Evolutionary conservation across 2,888 invertebrate genomes (phyloP).

Genomic region (Pediacus dermestoides): DNA sequence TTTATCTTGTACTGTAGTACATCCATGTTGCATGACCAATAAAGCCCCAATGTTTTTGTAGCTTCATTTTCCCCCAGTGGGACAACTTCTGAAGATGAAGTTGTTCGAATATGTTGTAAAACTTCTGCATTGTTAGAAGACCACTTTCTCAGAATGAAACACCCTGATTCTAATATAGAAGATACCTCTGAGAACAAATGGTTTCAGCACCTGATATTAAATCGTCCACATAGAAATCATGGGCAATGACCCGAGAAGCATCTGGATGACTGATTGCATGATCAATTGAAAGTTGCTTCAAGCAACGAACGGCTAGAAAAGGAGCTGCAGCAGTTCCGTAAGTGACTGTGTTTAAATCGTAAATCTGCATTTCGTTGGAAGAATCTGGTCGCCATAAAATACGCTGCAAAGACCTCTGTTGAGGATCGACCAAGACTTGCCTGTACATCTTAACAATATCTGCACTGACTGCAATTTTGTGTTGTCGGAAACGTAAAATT

Average conservation of each 20-base stretch:
- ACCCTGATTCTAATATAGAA: slow-evolving; percentile 7
- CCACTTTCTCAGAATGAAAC: slow-evolving; percentile 24
- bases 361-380: slow-evolving; percentile 13
- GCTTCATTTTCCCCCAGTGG: too few relatives aligned
- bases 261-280: too few relatives aligned
- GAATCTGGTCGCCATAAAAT: slow-evolving; percentile 24
- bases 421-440: slow-evolving; percentile 18
- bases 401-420: slow-evolving; percentile 22
- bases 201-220: slow-evolving; percentile 17
- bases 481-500: slow-evolving; percentile 24
- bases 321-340: too few relatives aligned
- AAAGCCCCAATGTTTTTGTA: too few relatives aligned
- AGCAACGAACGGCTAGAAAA: too few relatives aligned
- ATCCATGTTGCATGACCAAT: too few relatives aligned
- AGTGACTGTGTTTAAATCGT: too few relatives aligned
- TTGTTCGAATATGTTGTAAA: too few relatives aligned
- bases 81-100: too few relatives aligned
- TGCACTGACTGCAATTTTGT: slow-evolving; percentile 24
- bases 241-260: slow-evolving; percentile 16
- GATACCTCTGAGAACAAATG: too few relatives aligned
- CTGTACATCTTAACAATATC: slow-evolving; percentile 31
- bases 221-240: slow-evolving; percentile 27
- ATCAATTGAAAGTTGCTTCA: too few relatives aligned
- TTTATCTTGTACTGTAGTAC: too few relatives aligned
- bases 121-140: slow-evolving; percentile 15